phyloP scores from a whole-genome alignment of 2,113 vertebrate species.

The Toxostoma redivivum region DNA sequence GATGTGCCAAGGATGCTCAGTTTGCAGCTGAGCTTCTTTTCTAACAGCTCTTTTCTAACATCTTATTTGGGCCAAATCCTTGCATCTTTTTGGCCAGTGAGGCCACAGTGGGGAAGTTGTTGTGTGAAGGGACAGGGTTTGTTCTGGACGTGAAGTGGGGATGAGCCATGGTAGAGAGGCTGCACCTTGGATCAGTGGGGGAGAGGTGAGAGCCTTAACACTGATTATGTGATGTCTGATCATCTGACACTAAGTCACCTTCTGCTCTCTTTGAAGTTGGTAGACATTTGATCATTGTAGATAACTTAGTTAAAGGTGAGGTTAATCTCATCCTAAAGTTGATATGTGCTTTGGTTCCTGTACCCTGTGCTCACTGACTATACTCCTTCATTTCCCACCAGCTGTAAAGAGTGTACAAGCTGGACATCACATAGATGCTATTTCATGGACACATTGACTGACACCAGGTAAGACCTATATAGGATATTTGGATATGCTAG shows the following conservation, averaged over 20 bases:
- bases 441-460: background rate
- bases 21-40: too few species aligned
- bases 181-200: background rate
- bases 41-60: background rate
- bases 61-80: background rate
- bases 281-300: background rate
- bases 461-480: background rate
- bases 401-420: background rate
- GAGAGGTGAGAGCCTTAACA: background rate
- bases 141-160: background rate
- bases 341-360: background rate
- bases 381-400: background rate
- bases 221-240: background rate
- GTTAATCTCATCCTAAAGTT: background rate
- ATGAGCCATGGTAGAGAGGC: background rate
- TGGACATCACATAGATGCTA: background rate
- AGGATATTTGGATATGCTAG: background rate
- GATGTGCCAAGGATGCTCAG: background rate
- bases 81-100: background rate
- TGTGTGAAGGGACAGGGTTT: background rate
- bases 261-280: background rate
- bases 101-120: background rate
- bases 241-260: background rate
- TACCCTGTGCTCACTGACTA: background rate
- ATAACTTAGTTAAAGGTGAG: background rate